Conservation (phyloP, 2,888 invertebrate genomes). For the Erebia ligea region DNA sequence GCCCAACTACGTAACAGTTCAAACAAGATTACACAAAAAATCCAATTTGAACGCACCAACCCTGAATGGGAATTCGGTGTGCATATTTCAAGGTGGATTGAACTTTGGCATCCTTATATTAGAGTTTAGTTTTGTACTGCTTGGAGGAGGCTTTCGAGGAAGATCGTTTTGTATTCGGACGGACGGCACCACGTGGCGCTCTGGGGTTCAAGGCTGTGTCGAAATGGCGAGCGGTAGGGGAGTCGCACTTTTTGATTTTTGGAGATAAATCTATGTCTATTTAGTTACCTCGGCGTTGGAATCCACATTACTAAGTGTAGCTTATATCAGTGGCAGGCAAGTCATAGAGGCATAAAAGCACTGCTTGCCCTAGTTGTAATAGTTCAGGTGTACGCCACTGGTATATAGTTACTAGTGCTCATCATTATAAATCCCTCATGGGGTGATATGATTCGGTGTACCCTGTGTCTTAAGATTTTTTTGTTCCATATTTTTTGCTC, state of each 20-base stretch:
- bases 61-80: slow-evolving; percentile 46
- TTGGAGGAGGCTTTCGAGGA: slow-evolving; percentile 57
- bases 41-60: slow-evolving; percentile 42
- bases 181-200: slow-evolving; percentile 71
- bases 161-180: slow-evolving; percentile 68
- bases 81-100: slow-evolving; percentile 52
- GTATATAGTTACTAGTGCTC: no score
- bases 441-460: no score
- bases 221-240: slow-evolving; percentile 51
- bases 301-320: neutral
- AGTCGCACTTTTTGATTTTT: slow-evolving; percentile 41
- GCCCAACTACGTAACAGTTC: slow-evolving; percentile 37
- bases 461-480: no score
- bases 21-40: slow-evolving; percentile 39
- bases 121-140: slow-evolving; percentile 58
- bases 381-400: no score
- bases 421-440: no score
- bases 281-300: neutral
- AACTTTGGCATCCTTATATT: slow-evolving; percentile 49
- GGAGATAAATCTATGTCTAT: slow-evolving; percentile 16
- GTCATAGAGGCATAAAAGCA: no score
- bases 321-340: neutral
- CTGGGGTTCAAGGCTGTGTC: slow-evolving; percentile 69
- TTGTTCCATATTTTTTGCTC: no score
- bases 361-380: no score